Evolutionary conservation across 2,113 vertebrate species (phyloP).

Genomic region (Psephotus haematonotus): DNA sequence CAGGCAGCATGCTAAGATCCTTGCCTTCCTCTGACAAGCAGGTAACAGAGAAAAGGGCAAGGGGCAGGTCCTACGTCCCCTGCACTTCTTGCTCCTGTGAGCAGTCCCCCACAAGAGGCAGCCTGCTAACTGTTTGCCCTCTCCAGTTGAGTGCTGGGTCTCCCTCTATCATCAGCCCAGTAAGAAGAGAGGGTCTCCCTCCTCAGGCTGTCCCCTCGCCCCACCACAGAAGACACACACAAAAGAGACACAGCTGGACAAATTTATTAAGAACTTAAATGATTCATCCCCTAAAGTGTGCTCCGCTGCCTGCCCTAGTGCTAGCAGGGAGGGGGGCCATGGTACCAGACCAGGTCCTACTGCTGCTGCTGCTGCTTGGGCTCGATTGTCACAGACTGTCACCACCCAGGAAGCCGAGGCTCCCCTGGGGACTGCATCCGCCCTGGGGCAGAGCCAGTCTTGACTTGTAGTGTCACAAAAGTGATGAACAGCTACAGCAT

Average conservation of each 20-base stretch:
- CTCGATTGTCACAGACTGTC: conserved; percentile 21
- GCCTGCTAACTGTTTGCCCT: not conserved
- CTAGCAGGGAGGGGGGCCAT: not conserved
- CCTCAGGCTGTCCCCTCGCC: not conserved
- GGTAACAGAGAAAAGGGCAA: not conserved
- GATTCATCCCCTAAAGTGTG: not conserved
- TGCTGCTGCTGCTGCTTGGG: not conserved
- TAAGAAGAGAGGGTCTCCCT: not conserved
- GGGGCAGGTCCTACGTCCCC: not conserved
- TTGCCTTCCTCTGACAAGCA: not conserved
- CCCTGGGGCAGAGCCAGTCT: not conserved
- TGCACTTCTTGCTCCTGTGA: not conserved
- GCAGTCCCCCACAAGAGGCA: not conserved
- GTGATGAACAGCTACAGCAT: not conserved
- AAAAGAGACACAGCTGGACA: not conserved
- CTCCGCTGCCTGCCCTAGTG: rapidly evolving
- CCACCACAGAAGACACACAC: not conserved
- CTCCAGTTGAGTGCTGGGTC: not conserved
- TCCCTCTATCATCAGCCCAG: not conserved
- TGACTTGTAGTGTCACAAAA: not conserved
- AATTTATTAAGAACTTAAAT: conserved; percentile 32
- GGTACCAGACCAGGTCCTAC: conserved; percentile 8
- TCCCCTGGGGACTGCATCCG: not conserved
- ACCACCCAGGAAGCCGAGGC: not conserved
- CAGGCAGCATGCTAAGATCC: not conserved